Conservation (phyloP, 2,797 vertebrate genomes). For the Zalophus californianus region DNA sequence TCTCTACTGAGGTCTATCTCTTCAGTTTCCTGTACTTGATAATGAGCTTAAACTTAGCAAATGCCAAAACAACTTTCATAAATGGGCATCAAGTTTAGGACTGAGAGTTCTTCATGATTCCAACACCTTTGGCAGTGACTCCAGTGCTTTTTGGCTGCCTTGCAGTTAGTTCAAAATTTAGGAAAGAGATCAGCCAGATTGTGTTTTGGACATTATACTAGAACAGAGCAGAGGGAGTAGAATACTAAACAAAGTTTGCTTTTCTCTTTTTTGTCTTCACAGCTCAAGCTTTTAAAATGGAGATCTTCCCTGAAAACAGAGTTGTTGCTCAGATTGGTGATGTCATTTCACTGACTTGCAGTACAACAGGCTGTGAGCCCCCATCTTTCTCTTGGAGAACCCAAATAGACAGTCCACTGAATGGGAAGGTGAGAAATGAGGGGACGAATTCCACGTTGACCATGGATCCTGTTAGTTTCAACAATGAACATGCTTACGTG, state of each 20-base stretch:
- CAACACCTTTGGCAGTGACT: background rate
- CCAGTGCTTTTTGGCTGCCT: background rate
- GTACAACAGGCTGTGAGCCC: slow-evolving; percentile 86
- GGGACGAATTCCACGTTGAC: slow-evolving; percentile 85
- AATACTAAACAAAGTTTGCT: slow-evolving; percentile 42
- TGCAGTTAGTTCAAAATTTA: background rate
- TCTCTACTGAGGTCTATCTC: background rate
- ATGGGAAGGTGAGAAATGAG: slow-evolving; percentile 51
- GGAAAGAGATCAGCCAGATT: background rate
- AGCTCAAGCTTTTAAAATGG: slow-evolving; percentile 91
- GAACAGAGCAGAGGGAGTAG: slow-evolving; percentile 19
- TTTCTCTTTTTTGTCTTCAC: slow-evolving; percentile 71
- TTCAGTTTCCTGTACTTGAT: slow-evolving; percentile 52
- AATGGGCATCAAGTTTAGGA: background rate
- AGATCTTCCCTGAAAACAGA: slow-evolving; percentile 82
- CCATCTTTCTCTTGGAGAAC: slow-evolving; percentile 91
- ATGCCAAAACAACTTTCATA: background rate
- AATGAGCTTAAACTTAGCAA: slow-evolving; percentile 13
- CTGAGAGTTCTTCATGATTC: slow-evolving; percentile 19
- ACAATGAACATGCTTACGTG: slow-evolving; percentile 88
- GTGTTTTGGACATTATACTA: background rate
- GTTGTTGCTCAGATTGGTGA: slow-evolving; percentile 86
- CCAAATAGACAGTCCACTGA: slow-evolving; percentile 82
- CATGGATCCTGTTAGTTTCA: slow-evolving; percentile 86
- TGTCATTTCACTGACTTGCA: slow-evolving; percentile 88